phyloP scores from a whole-genome alignment of 2,797 vertebrate genomes.

The Mastacembelus armatus region DNA sequence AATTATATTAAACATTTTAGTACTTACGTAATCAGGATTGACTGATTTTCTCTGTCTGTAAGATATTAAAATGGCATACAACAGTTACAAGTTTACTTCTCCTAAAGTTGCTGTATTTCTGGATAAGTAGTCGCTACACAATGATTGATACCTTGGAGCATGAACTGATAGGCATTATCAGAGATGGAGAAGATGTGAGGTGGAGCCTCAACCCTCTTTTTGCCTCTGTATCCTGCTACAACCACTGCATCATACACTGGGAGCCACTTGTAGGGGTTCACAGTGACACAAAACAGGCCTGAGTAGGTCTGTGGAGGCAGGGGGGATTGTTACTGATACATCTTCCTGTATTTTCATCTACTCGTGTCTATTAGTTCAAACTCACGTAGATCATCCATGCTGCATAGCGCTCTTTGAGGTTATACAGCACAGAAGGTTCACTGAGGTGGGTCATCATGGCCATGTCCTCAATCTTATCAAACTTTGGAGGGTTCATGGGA shows the following conservation, averaged over 20 bases:
- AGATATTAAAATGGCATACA: conserved; percentile 14
- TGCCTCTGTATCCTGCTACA: conserved; percentile 88
- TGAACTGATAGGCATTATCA: conserved; percentile 93
- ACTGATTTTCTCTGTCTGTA: conserved; percentile 93
- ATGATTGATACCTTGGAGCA: conserved; percentile 75
- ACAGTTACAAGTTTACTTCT: neutral
- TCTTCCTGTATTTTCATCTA: neutral
- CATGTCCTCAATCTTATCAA: conserved; percentile 81
- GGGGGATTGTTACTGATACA: neutral
- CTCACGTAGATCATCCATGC: conserved; percentile 93
- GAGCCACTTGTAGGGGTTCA: conserved; percentile 94
- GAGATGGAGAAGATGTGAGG: conserved; percentile 94
- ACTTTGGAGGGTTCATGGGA: conserved; percentile 29
- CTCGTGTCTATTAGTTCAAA: neutral
- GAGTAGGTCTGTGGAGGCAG: conserved; percentile 87
- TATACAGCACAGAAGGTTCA: conserved; percentile 90
- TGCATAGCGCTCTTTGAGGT: conserved; percentile 95
- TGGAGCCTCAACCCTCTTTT: conserved; percentile 91
- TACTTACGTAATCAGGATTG: conserved; percentile 93
- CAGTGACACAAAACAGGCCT: conserved; percentile 89
- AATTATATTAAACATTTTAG: conserved; percentile 51
- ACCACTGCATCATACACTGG: conserved; percentile 89
- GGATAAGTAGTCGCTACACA: neutral
- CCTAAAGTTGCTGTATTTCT: neutral
- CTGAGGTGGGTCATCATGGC: conserved; percentile 86